Base-by-base conservation (phyloP, 2,888 invertebrate genomes). In the Agrochola macilenta region DNA sequence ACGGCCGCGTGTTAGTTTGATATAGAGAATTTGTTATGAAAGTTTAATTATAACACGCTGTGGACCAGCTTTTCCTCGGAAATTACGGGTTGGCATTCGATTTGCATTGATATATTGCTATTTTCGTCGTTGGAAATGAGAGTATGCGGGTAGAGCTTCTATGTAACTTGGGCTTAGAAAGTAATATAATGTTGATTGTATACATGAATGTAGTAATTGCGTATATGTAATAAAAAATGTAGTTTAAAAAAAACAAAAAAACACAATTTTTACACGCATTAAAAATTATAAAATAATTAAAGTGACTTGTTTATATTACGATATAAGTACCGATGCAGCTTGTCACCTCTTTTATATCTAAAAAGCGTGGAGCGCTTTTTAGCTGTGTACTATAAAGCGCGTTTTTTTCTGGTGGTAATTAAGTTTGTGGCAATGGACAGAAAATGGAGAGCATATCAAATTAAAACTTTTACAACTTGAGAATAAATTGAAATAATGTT, bases 21-120 rank as follows among this genome's bases (percentile, higher is more conserved):
- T 74, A 71, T 61, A 39, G 63, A 63, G 64, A 83, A 73, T 75
- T 79, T 69, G 77, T 76, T 88, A 72, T 83, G 68, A 79, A 85
- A 81, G 54, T 85, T 81, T 83, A 81, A 85, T 84, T 77, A 72
- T 54, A 76, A 74, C 74, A 58, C 60, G 66, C 23, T 17, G n/a
- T 23, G 49, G 46, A 8, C 11, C 20, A 61, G 26, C 30, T 65
- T 83, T 78, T 57, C 23, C 17, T 30, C 5, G 12, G 23, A 43
- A 17, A 43, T 72, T 77, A 52, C 20, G 43, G 14, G 20, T n/a
- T 69, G 30, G 39, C 52, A 26, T 60, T 49, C 43, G 20, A 71
- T 54, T 83, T 78, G n/a, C 17, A 30, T 43, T 65, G 20, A 52
- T 46, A 9, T 26, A 35, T 14, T 69, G 14, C 17, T 30, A 12